These are phyloP conservation scores for Peromyscus leucopus DNA, from an alignment of 2,113 vertebrate genomes.

Conservation along the genomic window DNA sequence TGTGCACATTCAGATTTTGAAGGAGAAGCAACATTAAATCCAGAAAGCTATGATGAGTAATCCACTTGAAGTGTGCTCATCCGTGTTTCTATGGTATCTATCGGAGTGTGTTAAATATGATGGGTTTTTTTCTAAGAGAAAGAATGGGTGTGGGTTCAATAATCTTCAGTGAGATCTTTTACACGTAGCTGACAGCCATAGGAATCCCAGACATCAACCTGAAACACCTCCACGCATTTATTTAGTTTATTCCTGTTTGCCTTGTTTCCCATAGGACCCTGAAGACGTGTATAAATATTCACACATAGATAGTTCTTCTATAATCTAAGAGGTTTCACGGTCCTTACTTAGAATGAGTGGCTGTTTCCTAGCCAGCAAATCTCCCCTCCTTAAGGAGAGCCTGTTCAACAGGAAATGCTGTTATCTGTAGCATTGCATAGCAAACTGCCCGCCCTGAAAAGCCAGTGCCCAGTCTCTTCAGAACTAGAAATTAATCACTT, in stretches of 20 bases:
- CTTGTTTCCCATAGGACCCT: neutral
- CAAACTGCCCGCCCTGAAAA: neutral
- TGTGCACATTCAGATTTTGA: slow-evolving; percentile 49
- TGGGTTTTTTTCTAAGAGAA: neutral
- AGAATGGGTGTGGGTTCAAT: slow-evolving; percentile 14
- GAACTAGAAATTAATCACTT: neutral
- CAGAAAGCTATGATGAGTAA: slow-evolving; percentile 62
- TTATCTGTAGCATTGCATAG: neutral
- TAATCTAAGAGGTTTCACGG: neutral
- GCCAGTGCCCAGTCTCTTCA: neutral
- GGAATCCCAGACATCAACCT: neutral
- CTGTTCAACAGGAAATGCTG: neutral
- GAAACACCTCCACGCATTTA: neutral
- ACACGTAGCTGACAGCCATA: neutral
- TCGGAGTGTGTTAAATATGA: slow-evolving; percentile 26
- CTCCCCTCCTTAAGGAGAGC: neutral
- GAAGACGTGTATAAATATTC: neutral
- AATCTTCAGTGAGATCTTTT: neutral
- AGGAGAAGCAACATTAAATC: slow-evolving; percentile 60
- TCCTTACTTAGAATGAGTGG: neutral
- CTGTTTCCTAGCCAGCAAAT: neutral
- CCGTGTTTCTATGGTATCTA: slow-evolving; percentile 17
- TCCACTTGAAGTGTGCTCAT: slow-evolving; percentile 40
- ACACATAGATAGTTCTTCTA: neutral
- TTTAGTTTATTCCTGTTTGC: neutral